phyloP scores from a whole-genome alignment of 2,113 vertebrate genomes.

The Danionella cerebrum region DNA sequence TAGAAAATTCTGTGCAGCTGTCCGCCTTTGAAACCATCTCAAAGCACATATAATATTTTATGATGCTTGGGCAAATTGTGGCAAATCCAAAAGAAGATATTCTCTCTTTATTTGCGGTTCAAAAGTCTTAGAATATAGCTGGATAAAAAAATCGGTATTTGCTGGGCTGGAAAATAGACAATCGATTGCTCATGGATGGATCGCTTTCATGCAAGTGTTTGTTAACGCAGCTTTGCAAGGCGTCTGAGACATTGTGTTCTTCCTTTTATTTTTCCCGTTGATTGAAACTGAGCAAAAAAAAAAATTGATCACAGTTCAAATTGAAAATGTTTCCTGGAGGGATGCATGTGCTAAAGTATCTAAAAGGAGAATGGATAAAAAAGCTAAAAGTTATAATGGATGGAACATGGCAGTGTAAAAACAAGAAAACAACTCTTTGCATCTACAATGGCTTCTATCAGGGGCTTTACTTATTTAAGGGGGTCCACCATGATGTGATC shows the following conservation, averaged over 20 bases:
- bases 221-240: neutral
- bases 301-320: too few species aligned
- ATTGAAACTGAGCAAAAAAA: too few species aligned
- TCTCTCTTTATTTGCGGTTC: conserved; percentile 62
- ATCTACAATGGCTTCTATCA: too few species aligned
- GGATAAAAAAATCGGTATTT: neutral
- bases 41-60: conserved; percentile 60
- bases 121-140: conserved; percentile 51
- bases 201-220: neutral
- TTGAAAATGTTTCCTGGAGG: too few species aligned
- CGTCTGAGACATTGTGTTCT: neutral
- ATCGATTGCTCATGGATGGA: neutral
- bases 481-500: too few species aligned
- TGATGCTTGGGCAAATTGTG: conserved; percentile 56
- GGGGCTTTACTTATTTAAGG: too few species aligned
- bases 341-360: too few species aligned
- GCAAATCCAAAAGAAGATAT: conserved; percentile 44
- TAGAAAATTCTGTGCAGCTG: conserved; percentile 14
- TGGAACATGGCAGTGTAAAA: too few species aligned
- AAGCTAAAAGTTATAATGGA: too few species aligned
- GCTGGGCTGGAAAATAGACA: neutral
- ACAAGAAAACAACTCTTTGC: too few species aligned
- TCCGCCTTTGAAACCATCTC: conserved; percentile 39
- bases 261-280: too few species aligned
- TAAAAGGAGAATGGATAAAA: too few species aligned